Conservation (phyloP, 2,888 invertebrate genomes). For the Melinaea marsaeus region DNA sequence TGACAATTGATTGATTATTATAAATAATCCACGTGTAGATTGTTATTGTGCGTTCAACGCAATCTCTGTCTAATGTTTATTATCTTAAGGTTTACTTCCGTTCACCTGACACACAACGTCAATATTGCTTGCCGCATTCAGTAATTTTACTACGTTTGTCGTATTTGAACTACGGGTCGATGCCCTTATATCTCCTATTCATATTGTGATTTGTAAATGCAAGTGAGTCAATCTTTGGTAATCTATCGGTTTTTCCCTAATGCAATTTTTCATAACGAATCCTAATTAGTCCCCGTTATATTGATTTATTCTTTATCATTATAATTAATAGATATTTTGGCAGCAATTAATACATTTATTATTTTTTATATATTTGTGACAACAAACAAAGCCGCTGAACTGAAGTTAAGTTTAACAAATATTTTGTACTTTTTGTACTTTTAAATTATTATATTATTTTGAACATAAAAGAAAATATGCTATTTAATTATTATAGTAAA, state of each 20-base stretch:
- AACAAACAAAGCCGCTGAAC: too few relatives aligned
- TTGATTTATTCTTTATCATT: too few relatives aligned
- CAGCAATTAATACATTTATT: too few relatives aligned
- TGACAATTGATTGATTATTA: conserved; percentile 40
- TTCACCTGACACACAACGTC: conserved; percentile 9
- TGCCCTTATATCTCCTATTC: conserved; percentile 33
- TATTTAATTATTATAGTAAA: too few relatives aligned
- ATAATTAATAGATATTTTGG: too few relatives aligned
- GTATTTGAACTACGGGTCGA: conserved; percentile 48
- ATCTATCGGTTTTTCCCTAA: background rate
- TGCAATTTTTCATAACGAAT: background rate
- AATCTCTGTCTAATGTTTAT: conserved; percentile 13
- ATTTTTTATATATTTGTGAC: too few relatives aligned
- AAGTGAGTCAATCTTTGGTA: conserved; percentile 8
- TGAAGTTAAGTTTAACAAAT: too few relatives aligned
- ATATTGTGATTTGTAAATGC: conserved; percentile 8
- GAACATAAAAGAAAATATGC: too few relatives aligned
- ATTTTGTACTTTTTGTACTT: too few relatives aligned
- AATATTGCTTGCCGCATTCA: conserved; percentile 35
- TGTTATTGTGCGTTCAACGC: conserved; percentile 15
- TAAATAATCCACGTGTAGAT: conserved; percentile 37
- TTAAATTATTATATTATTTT: too few relatives aligned
- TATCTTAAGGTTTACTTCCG: conserved; percentile 16
- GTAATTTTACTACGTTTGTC: conserved; percentile 43
- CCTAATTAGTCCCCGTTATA: too few relatives aligned